Percentiles rank a stretch among this genome's conserved stretches.
Conservation (phyloP, 2,888 invertebrate species). For the Hylaea fasciaria region DNA sequence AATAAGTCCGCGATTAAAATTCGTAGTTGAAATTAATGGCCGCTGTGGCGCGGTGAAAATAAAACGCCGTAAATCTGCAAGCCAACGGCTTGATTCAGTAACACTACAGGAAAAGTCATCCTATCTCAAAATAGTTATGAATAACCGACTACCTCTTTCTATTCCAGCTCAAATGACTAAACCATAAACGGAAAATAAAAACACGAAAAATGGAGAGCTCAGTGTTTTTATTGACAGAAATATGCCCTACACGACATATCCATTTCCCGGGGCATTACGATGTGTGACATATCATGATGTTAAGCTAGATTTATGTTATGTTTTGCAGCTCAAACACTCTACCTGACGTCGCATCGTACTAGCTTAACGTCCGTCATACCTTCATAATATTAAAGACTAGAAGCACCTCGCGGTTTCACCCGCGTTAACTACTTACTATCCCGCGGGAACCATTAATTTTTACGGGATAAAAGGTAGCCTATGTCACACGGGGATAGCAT, state of each 20-base stretch:
- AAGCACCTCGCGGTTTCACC: too few species aligned
- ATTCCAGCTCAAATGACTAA: slow-evolving; percentile 1
- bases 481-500: too few species aligned
- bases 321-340: too few species aligned
- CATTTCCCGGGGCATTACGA: slow-evolving; percentile 18
- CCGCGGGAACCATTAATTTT: too few species aligned
- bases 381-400: too few species aligned
- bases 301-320: neutral
- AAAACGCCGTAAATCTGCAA: slow-evolving; percentile 28
- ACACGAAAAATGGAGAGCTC: neutral
- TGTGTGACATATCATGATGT: slow-evolving; percentile 6
- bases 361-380: too few species aligned
- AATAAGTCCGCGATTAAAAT: slow-evolving; percentile 35
- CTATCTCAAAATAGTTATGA: neutral
- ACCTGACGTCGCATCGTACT: too few species aligned
- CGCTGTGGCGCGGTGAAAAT: slow-evolving; percentile 14
- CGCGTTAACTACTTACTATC: too few species aligned
- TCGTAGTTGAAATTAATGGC: slow-evolving; percentile 34
- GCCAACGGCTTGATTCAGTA: slow-evolving; percentile 16
- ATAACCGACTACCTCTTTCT: too few species aligned
- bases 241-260: slow-evolving; percentile 21
- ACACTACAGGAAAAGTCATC: neutral
- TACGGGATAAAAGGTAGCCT: too few species aligned
- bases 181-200: neutral
- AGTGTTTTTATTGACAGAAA: slow-evolving; percentile 13